Conservation (phyloP, 2,113 vertebrate species). For the Pao palembangensis region DNA sequence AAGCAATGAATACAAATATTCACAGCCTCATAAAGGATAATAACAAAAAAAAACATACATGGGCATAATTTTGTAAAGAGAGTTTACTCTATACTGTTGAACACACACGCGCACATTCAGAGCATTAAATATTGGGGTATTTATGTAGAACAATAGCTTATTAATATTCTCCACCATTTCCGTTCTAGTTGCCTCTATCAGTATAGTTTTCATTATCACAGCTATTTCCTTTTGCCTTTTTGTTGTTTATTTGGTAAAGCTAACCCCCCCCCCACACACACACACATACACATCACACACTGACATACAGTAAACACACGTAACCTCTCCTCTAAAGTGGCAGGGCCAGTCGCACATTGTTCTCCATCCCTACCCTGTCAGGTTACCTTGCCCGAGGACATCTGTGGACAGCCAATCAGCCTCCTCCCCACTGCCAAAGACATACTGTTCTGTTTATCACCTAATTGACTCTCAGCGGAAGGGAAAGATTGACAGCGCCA, state of each 20-base stretch:
- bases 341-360: constrained; percentile 55
- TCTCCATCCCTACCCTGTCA: constrained; percentile 68
- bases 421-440: constrained; percentile 67
- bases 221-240: constrained; percentile 14
- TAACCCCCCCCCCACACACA: too few species aligned
- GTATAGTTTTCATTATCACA: constrained; percentile 5
- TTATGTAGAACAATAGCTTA: constrained; percentile 10
- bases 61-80: background rate
- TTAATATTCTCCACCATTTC: constrained; percentile 29
- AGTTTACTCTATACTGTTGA: background rate
- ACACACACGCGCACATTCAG: constrained; percentile 2
- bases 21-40: constrained; percentile 9
- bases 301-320: constrained; percentile 34
- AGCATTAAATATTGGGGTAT: constrained; percentile 6
- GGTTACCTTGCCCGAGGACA: constrained; percentile 82
- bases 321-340: constrained; percentile 42
- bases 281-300: too few species aligned
- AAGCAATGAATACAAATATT: constrained; percentile 13
- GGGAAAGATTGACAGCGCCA: constrained; percentile 72
- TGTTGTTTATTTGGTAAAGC: constrained; percentile 13
- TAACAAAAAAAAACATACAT: background rate
- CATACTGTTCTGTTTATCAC: constrained; percentile 79
- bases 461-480: constrained; percentile 86
- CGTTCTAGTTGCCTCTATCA: constrained; percentile 6
- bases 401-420: constrained; percentile 71